Evolutionary conservation across 1,140 invertebrate species (phyloP).

Genomic region (Pectinophora gossypiella): DNA sequence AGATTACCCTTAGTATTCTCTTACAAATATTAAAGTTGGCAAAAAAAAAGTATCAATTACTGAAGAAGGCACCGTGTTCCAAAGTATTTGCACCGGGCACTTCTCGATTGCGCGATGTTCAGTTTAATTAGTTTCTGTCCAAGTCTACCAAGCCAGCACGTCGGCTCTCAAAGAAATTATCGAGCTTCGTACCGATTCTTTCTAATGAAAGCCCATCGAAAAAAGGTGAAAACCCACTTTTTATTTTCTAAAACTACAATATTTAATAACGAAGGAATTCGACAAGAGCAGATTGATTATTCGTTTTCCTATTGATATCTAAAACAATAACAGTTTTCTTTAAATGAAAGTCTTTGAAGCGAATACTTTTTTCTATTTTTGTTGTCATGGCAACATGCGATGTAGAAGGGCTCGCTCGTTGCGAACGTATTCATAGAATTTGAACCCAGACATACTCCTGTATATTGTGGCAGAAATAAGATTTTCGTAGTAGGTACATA

Average conservation of each 20-base stretch:
- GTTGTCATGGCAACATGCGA: background rate
- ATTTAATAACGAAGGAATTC: background rate
- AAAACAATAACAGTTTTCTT: background rate
- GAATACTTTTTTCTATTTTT: background rate
- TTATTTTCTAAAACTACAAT: too few species aligned
- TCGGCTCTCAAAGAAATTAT: conserved; percentile 41
- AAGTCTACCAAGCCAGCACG: conserved; percentile 28
- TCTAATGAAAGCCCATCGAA: background rate
- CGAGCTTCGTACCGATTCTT: background rate
- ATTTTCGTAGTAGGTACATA: background rate
- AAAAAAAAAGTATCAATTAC: background rate
- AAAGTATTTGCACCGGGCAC: background rate
- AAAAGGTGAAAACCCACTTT: too few species aligned
- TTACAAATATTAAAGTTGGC: too few species aligned
- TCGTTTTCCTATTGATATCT: background rate
- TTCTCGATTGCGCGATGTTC: conserved; percentile 38
- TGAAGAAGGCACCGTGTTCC: background rate
- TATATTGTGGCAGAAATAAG: background rate
- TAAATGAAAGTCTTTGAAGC: background rate
- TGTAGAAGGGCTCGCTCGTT: too few species aligned
- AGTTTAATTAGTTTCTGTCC: conserved; percentile 44
- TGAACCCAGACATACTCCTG: background rate
- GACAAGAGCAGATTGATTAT: background rate
- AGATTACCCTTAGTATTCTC: too few species aligned
- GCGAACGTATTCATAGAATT: background rate